A percentile compares a stretch with the other conserved stretches of the same genome.
Conservation (phyloP, 2,888 invertebrate genomes). For the Caenorhabditis doughertyi region DNA sequence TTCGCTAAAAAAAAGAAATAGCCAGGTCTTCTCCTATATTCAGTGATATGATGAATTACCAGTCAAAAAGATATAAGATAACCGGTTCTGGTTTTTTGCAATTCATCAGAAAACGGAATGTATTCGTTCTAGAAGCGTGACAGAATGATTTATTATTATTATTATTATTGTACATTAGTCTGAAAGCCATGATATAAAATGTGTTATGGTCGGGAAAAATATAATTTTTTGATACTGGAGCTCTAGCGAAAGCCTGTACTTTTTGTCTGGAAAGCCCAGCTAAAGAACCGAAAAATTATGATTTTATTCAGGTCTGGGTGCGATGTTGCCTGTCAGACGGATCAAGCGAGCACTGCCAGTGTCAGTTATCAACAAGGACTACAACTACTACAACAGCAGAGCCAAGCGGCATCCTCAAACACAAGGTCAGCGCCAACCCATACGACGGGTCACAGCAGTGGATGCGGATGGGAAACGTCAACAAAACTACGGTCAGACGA, state of each 20-base stretch:
- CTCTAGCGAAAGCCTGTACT: too few relatives aligned
- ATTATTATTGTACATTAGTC: background rate
- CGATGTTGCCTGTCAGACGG: constrained; percentile 63
- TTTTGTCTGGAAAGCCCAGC: background rate
- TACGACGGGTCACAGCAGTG: too few relatives aligned
- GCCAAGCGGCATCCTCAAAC: constrained; percentile 9
- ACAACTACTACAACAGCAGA: background rate
- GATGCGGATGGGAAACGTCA: background rate
- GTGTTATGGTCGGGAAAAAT: too few relatives aligned
- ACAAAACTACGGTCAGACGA: too few relatives aligned
- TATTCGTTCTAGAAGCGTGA: background rate
- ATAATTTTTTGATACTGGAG: too few relatives aligned
- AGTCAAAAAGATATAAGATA: constrained; percentile 16
- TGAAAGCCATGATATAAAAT: too few relatives aligned
- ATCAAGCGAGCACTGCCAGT: constrained; percentile 26
- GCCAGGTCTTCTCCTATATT: background rate
- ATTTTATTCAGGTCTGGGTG: constrained; percentile 7
- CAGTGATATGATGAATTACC: constrained; percentile 54
- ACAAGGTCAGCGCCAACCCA: constrained; percentile 1
- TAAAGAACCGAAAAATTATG: background rate
- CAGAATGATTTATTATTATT: background rate
- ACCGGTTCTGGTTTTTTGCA: constrained; percentile 29
- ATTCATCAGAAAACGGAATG: too few relatives aligned
- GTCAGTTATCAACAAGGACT: background rate
- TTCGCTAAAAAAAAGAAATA: background rate